Percentiles rank a stretch among this genome's conserved stretches.
phyloP scores from a whole-genome alignment of 2,113 vertebrate genomes.

The Ciconia stormi region DNA sequence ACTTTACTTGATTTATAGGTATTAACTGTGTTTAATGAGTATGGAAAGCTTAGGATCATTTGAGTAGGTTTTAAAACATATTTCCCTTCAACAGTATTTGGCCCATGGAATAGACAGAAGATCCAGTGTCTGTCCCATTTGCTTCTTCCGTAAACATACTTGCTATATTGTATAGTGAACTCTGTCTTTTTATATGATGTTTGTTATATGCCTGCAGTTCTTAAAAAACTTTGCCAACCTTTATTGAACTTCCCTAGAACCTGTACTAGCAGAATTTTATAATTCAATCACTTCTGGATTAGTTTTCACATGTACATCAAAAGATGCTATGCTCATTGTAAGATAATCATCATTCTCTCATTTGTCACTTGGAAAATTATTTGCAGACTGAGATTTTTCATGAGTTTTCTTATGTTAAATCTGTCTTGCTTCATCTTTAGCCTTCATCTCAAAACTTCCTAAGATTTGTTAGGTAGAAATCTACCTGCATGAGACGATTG shows the following conservation, averaged over 20 bases:
- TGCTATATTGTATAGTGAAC: not conserved
- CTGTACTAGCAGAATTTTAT: not conserved
- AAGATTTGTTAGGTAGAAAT: not conserved
- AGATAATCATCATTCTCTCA: not conserved
- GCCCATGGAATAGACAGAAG: not conserved
- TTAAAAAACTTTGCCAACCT: not conserved
- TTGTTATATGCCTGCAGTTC: not conserved
- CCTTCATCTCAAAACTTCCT: not conserved
- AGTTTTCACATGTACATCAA: not conserved
- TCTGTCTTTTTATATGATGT: not conserved
- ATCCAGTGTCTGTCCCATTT: not conserved
- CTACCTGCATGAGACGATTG: not conserved
- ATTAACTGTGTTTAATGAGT: not conserved
- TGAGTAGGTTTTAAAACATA: not conserved
- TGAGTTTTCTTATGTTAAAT: not conserved
- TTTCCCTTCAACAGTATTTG: not conserved
- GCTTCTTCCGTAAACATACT: not conserved
- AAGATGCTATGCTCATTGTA: not conserved
- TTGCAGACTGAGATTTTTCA: not conserved
- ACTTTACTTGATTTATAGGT: not conserved
- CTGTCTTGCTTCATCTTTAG: not conserved
- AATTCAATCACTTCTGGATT: not conserved
- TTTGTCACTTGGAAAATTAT: not conserved
- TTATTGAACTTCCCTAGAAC: not conserved
- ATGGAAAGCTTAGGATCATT: not conserved